A percentile compares a stretch with the other conserved stretches of the same genome.
phyloP scores from a whole-genome alignment of 1,140 invertebrate species.

The Octopus sinensis region DNA sequence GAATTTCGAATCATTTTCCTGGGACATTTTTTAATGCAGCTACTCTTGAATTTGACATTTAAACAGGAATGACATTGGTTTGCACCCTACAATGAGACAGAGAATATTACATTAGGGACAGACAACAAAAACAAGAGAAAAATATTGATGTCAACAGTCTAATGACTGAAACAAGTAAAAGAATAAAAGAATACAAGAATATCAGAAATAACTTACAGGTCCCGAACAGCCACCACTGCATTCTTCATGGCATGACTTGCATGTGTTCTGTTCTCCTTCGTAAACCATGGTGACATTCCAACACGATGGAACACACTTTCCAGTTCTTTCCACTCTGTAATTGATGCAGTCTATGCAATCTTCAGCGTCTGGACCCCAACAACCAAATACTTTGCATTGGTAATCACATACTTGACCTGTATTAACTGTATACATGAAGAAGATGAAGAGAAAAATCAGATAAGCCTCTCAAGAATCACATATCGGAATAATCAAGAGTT shows the following conservation, averaged over 20 bases:
- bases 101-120: too few species aligned
- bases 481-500: too few species aligned
- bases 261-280: slow-evolving; percentile 71
- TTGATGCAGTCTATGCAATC: slow-evolving; percentile 87
- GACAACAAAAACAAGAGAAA: too few species aligned
- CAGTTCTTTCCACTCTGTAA: slow-evolving; percentile 69
- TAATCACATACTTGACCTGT: slow-evolving; percentile 77
- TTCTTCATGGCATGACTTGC: slow-evolving; percentile 82
- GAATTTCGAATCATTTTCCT: too few species aligned
- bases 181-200: too few species aligned
- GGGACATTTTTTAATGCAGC: too few species aligned
- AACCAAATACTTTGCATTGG: slow-evolving; percentile 79
- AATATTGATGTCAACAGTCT: too few species aligned
- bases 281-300: slow-evolving; percentile 68
- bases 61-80: too few species aligned
- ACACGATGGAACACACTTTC: slow-evolving; percentile 41
- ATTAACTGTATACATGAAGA: slow-evolving; percentile 23
- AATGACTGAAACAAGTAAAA: too few species aligned
- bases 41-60: too few species aligned
- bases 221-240: slow-evolving; percentile 81
- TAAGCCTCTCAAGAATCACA: background rate
- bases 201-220: slow-evolving; percentile 59
- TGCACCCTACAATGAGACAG: too few species aligned
- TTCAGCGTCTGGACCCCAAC: slow-evolving; percentile 87
- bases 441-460: background rate